A percentile compares a stretch with the other conserved stretches of the same genome.
Conservation (phyloP, 2,797 vertebrate genomes). For the Acrossocheilus fasciatus region DNA sequence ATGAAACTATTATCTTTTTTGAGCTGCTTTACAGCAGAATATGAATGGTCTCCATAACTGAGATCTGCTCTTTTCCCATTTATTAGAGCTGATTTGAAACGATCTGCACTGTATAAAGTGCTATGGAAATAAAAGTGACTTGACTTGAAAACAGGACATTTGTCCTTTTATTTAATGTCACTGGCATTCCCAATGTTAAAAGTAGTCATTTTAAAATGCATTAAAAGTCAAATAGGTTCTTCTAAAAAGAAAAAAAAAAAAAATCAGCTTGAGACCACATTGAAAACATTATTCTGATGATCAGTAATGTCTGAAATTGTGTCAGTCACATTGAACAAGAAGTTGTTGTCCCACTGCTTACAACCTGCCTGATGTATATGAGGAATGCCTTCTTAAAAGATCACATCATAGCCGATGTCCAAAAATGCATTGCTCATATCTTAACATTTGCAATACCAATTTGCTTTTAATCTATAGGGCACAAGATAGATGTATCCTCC, state of each 20-base stretch:
- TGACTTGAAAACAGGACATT: background rate
- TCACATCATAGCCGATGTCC: background rate
- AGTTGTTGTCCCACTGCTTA: background rate
- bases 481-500: conserved; percentile 32
- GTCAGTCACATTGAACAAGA: background rate
- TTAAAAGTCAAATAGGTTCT: background rate
- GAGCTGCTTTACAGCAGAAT: background rate
- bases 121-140: background rate
- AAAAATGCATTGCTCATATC: background rate
- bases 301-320: background rate
- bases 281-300: background rate
- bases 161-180: background rate
- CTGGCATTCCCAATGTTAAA: background rate
- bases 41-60: background rate
- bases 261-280: background rate
- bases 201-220: background rate
- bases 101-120: background rate
- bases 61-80: background rate
- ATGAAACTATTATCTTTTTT: background rate
- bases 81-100: background rate
- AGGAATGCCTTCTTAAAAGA: background rate
- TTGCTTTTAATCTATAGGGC: conserved; percentile 35
- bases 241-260: background rate
- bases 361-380: conserved; percentile 2
- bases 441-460: conserved; percentile 41